These are phyloP conservation scores for Perca flavescens DNA, from an alignment of 2,113 vertebrate genomes.

Conservation along the genomic window DNA sequence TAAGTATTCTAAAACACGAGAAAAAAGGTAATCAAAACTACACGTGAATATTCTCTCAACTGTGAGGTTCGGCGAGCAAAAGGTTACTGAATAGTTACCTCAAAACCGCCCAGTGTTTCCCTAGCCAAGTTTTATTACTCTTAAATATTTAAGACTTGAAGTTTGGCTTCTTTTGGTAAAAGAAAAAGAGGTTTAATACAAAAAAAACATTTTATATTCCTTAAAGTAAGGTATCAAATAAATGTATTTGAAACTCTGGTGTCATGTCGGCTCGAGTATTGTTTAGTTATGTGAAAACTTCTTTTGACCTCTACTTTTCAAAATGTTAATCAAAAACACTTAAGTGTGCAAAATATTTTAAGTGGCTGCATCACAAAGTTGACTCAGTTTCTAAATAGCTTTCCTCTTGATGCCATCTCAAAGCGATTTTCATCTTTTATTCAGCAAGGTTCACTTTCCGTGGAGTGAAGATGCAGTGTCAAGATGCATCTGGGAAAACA, in stretches of 20 bases:
- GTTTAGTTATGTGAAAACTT: not conserved
- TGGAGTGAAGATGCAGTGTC: not conserved
- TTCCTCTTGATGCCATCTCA: not conserved
- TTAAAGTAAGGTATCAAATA: not conserved
- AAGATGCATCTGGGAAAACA: constrained; percentile 15
- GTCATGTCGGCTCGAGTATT: not conserved
- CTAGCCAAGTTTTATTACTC: no score
- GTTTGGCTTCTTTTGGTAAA: not conserved
- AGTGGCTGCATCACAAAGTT: not conserved
- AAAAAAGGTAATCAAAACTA: not conserved
- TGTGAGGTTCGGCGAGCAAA: no score
- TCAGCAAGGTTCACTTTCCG: not conserved
- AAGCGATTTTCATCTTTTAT: constrained; percentile 31
- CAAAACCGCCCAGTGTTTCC: no score
- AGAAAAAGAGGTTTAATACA: not conserved
- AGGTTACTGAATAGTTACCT: no score
- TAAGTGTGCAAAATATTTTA: not conserved
- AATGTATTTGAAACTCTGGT: not conserved
- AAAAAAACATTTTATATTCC: not conserved
- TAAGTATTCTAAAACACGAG: not conserved
- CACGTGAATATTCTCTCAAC: no score
- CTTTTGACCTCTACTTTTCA: not conserved
- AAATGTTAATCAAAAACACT: not conserved
- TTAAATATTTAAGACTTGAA: not conserved
- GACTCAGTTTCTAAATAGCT: not conserved